Percentiles rank a stretch among this genome's conserved stretches.
These are phyloP conservation scores for Copidosoma aretas DNA, from an alignment of 2,888 invertebrate genomes.

Conservation along the genomic window DNA sequence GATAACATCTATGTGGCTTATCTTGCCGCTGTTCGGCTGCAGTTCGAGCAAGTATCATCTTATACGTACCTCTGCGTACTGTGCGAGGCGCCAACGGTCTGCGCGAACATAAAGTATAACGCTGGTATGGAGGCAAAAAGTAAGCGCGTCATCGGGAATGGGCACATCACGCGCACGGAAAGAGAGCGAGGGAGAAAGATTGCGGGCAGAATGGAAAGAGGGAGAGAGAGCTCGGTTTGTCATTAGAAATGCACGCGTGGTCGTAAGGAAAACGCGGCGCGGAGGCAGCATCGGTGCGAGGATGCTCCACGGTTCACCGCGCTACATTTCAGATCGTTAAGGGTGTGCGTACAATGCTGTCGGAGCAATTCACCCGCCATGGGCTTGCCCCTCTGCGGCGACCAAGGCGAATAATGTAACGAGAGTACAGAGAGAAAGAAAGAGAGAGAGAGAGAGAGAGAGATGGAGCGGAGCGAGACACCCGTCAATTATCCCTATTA, in stretches of 20 bases:
- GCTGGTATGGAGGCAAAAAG: too few species aligned
- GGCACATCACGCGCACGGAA: background rate
- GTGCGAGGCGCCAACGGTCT: too few species aligned
- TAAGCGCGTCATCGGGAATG: background rate
- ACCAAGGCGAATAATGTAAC: constrained; percentile 24
- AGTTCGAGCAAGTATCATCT: too few species aligned
- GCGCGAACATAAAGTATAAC: too few species aligned
- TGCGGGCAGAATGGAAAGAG: too few species aligned
- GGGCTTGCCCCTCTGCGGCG: constrained; percentile 10
- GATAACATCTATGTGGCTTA: too few species aligned
- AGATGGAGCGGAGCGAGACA: constrained; percentile 29
- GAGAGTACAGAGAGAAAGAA: constrained; percentile 19
- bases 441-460: constrained; percentile 29
- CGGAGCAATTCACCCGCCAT: constrained; percentile 39
- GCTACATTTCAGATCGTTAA: constrained; percentile 41
- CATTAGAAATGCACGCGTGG: constrained; percentile 39
- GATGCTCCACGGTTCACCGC: constrained; percentile 32
- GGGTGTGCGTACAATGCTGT: constrained; percentile 28
- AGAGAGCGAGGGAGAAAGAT: too few species aligned
- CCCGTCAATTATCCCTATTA: constrained; percentile 41
- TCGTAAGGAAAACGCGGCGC: background rate
- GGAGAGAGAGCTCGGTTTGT: constrained; percentile 36
- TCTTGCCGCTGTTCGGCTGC: too few species aligned
- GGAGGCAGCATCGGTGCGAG: background rate
- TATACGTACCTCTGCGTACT: too few species aligned